Percentiles rank a stretch among this genome's conserved stretches.
Evolutionary conservation across 1,140 invertebrate species (phyloP).

Genomic region (Potamilus streckersoni): DNA sequence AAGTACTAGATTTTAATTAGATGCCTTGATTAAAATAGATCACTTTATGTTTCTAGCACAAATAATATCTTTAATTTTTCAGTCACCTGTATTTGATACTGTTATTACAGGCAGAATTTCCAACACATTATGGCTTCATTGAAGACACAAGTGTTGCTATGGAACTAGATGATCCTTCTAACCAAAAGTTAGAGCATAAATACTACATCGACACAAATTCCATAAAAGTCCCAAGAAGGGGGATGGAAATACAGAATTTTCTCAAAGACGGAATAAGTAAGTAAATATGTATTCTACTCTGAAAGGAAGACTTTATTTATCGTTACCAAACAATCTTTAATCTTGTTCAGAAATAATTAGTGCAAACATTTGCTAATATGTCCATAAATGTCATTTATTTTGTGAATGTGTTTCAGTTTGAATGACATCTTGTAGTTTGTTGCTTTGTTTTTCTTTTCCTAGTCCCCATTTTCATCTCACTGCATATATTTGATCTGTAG

Average conservation of each 20-base stretch:
- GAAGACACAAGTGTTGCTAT: conserved; percentile 70
- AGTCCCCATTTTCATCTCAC: too few relatives aligned
- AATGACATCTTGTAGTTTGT: too few relatives aligned
- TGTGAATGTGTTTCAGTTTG: too few relatives aligned
- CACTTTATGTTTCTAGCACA: not conserved
- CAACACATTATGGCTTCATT: conserved; percentile 79
- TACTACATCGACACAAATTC: conserved; percentile 87
- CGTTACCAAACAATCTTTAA: too few relatives aligned
- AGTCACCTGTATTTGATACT: not conserved
- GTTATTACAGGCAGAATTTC: conserved; percentile 80
- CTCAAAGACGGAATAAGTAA: conserved; percentile 91
- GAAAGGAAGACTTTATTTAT: too few relatives aligned
- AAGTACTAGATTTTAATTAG: too few relatives aligned
- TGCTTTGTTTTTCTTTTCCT: too few relatives aligned
- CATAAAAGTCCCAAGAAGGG: conserved; percentile 88
- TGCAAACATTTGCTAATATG: too few relatives aligned
- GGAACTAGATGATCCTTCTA: conserved; percentile 70
- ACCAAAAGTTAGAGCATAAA: conserved; percentile 72
- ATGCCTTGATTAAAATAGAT: too few relatives aligned
- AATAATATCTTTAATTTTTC: not conserved
- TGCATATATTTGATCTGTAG: too few relatives aligned
- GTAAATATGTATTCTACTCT: conserved; percentile 14
- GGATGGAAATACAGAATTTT: conserved; percentile 85
- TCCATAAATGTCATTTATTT: too few relatives aligned
- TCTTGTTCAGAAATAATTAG: too few relatives aligned